Evolutionary conservation across 2,113 vertebrate species (phyloP).

Genomic region (Tylochromis polylepis): DNA sequence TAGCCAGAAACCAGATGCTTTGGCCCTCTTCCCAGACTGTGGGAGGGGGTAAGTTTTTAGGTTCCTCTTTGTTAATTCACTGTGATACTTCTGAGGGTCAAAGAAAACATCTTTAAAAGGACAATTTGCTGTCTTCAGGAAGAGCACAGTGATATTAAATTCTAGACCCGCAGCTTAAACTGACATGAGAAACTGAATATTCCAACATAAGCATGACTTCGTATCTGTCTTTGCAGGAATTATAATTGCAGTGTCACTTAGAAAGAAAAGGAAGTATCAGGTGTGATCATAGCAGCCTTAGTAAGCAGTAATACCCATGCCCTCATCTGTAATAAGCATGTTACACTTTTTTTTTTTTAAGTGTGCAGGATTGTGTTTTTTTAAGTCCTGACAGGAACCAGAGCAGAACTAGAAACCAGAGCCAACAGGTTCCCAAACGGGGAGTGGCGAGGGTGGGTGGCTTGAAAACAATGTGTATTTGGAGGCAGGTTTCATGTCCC

Average conservation of each 20-base stretch:
- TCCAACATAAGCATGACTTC: background rate
- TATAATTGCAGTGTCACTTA: background rate
- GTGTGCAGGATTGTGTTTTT: background rate
- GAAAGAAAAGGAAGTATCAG: background rate
- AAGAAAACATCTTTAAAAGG: background rate
- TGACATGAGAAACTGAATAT: background rate
- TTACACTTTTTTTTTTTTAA: background rate
- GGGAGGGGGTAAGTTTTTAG: background rate
- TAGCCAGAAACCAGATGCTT: slow-evolving; percentile 33
- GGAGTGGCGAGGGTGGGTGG: background rate
- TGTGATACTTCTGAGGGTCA: background rate
- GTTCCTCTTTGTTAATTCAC: slow-evolving; percentile 15
- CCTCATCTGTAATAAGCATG: background rate
- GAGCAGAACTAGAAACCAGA: background rate
- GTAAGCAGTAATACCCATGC: background rate
- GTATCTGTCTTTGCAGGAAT: background rate
- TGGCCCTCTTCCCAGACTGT: slow-evolving; percentile 44
- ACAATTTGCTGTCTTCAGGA: background rate
- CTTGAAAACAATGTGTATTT: background rate
- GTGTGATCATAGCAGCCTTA: background rate
- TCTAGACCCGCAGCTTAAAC: background rate
- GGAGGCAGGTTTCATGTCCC: background rate
- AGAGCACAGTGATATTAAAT: background rate
- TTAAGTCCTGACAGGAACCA: background rate
- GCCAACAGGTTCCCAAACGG: background rate